These are phyloP conservation scores for Ariolimax columbianus DNA, from an alignment of 2,888 invertebrate genomes.

Conservation along the genomic window DNA sequence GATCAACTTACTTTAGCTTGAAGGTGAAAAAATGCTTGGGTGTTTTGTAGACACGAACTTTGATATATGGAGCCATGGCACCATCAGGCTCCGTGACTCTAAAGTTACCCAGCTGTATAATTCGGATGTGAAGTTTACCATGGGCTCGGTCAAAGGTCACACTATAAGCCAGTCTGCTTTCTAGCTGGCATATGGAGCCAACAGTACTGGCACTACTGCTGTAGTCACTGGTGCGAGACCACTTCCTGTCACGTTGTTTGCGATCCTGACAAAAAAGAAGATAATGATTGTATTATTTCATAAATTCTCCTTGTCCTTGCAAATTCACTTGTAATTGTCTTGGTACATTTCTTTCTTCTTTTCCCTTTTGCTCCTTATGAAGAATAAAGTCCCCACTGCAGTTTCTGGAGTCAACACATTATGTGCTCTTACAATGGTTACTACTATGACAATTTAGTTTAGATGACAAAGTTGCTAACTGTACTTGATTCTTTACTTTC, in stretches of 20 bases:
- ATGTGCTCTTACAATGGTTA: no score
- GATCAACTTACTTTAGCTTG: conserved; percentile 41
- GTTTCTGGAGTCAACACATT: no score
- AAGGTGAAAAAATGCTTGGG: conserved; percentile 69
- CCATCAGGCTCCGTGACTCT: conserved; percentile 57
- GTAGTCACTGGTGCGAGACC: conserved; percentile 53
- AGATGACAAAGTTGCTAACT: no score
- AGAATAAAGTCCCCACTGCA: no score
- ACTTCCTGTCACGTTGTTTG: conserved; percentile 14
- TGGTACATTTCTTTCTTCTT: no score
- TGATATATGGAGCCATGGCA: conserved; percentile 67
- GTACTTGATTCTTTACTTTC: no score
- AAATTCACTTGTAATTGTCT: no score
- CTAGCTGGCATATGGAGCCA: conserved; percentile 40
- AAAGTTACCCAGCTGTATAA: conserved; percentile 64
- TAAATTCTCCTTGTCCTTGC: no score
- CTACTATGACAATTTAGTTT: no score
- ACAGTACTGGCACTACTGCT: conserved; percentile 37
- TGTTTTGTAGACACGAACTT: conserved; percentile 62
- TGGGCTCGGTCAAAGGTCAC: conserved; percentile 61
- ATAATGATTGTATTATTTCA: background rate
- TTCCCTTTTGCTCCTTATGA: no score
- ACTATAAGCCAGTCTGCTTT: conserved; percentile 62
- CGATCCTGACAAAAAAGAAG: background rate
- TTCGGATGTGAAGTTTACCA: conserved; percentile 61